A percentile compares a stretch with the other conserved stretches of the same genome.
Conservation (phyloP, 1,140 invertebrate genomes). For the Goniozus legneri region DNA sequence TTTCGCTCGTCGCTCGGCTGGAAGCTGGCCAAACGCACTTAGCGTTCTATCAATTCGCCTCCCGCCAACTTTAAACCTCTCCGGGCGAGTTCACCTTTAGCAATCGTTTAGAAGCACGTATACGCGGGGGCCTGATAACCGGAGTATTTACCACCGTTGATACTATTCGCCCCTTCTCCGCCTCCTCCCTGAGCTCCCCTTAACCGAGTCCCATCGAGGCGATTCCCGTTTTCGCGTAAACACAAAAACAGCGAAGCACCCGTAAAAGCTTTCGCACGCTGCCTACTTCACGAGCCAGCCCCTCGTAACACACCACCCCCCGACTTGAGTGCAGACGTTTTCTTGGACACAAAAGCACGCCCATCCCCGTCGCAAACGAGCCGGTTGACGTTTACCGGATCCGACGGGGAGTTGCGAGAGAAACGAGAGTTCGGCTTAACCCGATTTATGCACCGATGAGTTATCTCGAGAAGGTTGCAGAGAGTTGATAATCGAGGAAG, state of each 20-base stretch:
- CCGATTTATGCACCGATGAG: too few relatives aligned
- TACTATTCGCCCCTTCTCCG: too few relatives aligned
- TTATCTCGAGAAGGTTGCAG: neutral
- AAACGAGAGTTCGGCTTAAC: too few relatives aligned
- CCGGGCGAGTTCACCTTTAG: too few relatives aligned
- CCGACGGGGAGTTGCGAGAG: conserved; percentile 9
- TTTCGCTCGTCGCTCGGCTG: conserved; percentile 39
- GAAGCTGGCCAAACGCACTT: conserved; percentile 49
- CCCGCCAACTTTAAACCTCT: too few relatives aligned
- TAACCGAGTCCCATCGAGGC: neutral
- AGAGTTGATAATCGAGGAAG: too few relatives aligned
- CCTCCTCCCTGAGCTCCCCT: conserved; percentile 2
- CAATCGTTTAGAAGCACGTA: neutral
- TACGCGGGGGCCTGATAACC: conserved; percentile 23
- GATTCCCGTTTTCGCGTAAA: conserved; percentile 29
- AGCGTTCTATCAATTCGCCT: conserved; percentile 41
- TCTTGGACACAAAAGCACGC: conserved; percentile 17
- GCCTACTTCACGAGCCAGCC: too few relatives aligned
- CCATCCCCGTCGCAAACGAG: too few relatives aligned
- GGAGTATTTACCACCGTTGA: conserved; percentile 35
- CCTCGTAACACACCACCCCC: too few relatives aligned
- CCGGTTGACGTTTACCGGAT: conserved; percentile 13
- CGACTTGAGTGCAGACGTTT: conserved; percentile 8
- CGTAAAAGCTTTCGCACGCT: conserved; percentile 22
- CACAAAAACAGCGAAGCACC: conserved; percentile 33